phyloP scores from a whole-genome alignment of 2,113 vertebrate genomes.

The Hemiprocne comata region DNA sequence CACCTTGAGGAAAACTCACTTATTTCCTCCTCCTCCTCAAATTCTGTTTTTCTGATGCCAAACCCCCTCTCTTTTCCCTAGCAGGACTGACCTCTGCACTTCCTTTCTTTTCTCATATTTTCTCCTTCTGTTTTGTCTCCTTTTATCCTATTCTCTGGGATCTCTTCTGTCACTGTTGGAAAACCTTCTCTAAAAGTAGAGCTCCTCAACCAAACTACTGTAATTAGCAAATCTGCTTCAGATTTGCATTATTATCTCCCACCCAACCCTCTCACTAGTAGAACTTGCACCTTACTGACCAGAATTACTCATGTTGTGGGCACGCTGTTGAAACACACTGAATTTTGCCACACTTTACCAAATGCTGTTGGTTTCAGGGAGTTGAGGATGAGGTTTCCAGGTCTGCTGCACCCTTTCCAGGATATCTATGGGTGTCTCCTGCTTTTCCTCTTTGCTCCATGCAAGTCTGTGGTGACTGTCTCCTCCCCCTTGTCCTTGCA shows the following conservation, averaged over 20 bases:
- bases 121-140: neutral
- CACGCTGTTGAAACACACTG: neutral
- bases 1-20: neutral
- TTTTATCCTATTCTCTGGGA: neutral
- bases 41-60: neutral
- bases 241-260: neutral
- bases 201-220: neutral
- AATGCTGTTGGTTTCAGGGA: neutral
- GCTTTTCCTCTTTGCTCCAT: neutral
- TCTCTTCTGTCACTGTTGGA: neutral
- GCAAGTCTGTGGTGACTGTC: neutral
- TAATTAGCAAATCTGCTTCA: neutral
- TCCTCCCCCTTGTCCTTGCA: conserved; percentile 52
- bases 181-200: neutral
- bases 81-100: neutral
- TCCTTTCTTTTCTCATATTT: neutral
- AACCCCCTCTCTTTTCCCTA: neutral
- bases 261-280: neutral
- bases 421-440: accelerated
- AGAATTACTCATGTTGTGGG: neutral
- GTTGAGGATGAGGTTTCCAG: neutral
- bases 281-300: neutral
- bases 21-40: neutral
- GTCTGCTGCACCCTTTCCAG: neutral
- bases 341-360: neutral